Percentiles rank a stretch among this genome's conserved stretches.
These are phyloP conservation scores for Lethocerus indicus DNA, from an alignment of 1,140 invertebrate genomes.

Conservation along the genomic window DNA sequence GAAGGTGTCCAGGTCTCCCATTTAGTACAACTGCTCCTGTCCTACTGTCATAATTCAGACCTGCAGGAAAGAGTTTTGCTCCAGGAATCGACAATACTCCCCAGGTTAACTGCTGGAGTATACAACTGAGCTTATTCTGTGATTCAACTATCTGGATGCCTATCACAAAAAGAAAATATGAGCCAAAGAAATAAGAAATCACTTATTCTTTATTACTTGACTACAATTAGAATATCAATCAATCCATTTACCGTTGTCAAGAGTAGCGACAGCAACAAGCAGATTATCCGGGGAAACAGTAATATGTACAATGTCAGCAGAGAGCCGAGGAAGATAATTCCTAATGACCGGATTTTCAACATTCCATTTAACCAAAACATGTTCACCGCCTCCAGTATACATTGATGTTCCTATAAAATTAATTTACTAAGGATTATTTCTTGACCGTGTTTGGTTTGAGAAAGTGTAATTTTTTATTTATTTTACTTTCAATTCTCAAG, in stretches of 20 bases:
- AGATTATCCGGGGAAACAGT: constrained; percentile 42
- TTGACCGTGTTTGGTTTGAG: too few species aligned
- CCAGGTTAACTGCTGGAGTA: constrained; percentile 51
- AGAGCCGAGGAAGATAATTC: constrained; percentile 53
- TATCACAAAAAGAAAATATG: constrained; percentile 17
- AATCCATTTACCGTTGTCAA: constrained; percentile 46
- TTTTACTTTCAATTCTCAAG: too few species aligned
- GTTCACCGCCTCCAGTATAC: constrained; percentile 61
- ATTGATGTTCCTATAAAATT: constrained; percentile 36
- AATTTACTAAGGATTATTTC: neutral
- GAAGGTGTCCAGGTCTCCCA: constrained; percentile 57
- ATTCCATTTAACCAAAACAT: constrained; percentile 65
- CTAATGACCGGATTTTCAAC: constrained; percentile 33
- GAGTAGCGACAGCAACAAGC: constrained; percentile 43
- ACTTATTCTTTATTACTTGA: neutral
- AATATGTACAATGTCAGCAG: constrained; percentile 49
- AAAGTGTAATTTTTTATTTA: too few species aligned
- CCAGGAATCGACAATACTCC: constrained; percentile 27
- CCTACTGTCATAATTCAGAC: constrained; percentile 45
- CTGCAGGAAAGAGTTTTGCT: constrained; percentile 36
- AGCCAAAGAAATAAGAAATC: neutral
- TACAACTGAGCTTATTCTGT: constrained; percentile 33
- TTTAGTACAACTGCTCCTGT: constrained; percentile 53
- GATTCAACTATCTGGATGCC: constrained; percentile 47
- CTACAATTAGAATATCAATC: neutral